A percentile compares a stretch with the other conserved stretches of the same genome.
Conservation (phyloP, 2,113 vertebrate genomes). For the Zeus faber region DNA sequence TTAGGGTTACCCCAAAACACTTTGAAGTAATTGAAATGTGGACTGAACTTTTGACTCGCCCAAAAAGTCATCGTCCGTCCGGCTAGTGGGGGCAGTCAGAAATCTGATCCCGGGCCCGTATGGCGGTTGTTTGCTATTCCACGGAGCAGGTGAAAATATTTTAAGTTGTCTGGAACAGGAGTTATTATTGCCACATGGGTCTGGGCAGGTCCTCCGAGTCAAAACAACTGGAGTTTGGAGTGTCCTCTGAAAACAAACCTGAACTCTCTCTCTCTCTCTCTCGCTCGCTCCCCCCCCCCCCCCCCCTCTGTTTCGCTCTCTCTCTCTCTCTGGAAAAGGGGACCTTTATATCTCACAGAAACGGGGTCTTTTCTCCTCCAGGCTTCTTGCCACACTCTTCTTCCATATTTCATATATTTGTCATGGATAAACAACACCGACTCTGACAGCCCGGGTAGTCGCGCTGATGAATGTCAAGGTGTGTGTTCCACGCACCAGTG, state of each 20-base stretch:
- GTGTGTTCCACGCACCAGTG: neutral
- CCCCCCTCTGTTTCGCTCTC: neutral
- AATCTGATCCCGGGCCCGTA: conserved; percentile 12
- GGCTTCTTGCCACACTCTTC: conserved; percentile 38
- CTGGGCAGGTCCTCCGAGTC: conserved; percentile 52
- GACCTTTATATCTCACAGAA: conserved; percentile 58
- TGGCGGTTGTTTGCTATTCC: conserved; percentile 53
- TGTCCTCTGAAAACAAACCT: conserved; percentile 63
- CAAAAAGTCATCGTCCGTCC: too few relatives aligned
- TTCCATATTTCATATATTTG: conserved; percentile 48
- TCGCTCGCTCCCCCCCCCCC: neutral
- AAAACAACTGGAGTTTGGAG: conserved; percentile 54
- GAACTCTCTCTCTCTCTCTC: conserved; percentile 34
- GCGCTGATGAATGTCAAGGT: neutral
- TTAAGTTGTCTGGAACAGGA: conserved; percentile 58
- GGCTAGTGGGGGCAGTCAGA: conserved; percentile 2
- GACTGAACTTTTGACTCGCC: conserved; percentile 31
- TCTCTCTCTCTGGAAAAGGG: conserved; percentile 21
- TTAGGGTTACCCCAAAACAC: too few relatives aligned
- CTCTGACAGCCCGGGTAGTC: conserved; percentile 24
- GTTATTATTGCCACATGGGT: conserved; percentile 58
- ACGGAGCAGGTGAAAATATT: conserved; percentile 55
- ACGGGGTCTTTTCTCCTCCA: conserved; percentile 30
- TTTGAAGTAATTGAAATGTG: conserved; percentile 29
- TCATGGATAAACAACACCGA: conserved; percentile 40